phyloP scores from a whole-genome alignment of 92 coral and sea anemone genomes.

The Phenganax subtilis region DNA sequence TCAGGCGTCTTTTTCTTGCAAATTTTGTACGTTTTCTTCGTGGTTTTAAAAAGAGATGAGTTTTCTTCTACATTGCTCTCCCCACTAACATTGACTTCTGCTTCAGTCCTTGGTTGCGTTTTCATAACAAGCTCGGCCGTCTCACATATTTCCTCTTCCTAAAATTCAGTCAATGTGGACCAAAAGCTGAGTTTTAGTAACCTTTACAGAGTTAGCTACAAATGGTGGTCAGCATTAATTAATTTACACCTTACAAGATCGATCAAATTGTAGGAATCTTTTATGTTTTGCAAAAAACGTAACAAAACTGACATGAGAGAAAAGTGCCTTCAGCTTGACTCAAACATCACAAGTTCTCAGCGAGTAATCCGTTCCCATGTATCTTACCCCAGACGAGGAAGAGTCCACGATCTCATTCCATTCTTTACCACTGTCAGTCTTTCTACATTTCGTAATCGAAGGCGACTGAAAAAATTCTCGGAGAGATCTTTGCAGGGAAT shows the following conservation, averaged over 20 bases:
- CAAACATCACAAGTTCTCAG: too few species aligned
- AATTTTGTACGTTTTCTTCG: constrained; percentile 27
- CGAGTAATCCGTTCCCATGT: not conserved
- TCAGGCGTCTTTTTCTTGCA: constrained; percentile 8
- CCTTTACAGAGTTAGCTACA: too few species aligned
- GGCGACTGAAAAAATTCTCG: constrained; percentile 33
- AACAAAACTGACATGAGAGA: too few species aligned
- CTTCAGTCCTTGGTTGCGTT: not conserved
- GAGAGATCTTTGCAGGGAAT: constrained; percentile 24
- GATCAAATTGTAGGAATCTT: not conserved
- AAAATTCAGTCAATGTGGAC: not conserved
- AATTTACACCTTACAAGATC: not conserved
- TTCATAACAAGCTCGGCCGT: not conserved
- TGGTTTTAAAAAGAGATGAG: not conserved
- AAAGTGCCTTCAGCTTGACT: not conserved
- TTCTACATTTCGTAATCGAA: constrained; percentile 32
- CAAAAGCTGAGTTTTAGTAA: not conserved
- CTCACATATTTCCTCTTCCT: constrained; percentile 10
- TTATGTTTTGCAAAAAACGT: too few species aligned
- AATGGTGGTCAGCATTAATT: not conserved
- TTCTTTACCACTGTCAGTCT: constrained; percentile 32
- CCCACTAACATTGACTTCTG: not conserved
- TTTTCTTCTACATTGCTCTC: constrained; percentile 16
- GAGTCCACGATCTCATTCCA: not conserved
- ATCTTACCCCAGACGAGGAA: not conserved